phyloP scores from a whole-genome alignment of 2,797 vertebrate genomes.

The Eulemur mongoz region DNA sequence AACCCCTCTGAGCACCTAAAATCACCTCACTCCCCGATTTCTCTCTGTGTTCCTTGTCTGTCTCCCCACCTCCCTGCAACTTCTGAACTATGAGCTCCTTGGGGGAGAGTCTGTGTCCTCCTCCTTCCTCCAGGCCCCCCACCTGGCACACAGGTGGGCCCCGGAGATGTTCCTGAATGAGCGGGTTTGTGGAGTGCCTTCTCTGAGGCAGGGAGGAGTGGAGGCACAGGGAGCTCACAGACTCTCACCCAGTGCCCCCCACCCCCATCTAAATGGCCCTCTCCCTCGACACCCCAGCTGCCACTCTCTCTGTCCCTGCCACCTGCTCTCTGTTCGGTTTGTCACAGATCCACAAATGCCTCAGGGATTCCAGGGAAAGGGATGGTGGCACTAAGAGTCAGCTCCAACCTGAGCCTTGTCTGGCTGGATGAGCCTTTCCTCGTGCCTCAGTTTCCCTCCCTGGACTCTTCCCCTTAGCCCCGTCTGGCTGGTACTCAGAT shows the following conservation, averaged over 20 bases:
- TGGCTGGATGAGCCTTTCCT: neutral
- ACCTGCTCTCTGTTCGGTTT: neutral
- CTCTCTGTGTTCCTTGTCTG: neutral
- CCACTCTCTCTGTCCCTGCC: neutral
- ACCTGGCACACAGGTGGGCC: too few species aligned
- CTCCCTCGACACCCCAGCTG: neutral
- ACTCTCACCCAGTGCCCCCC: neutral
- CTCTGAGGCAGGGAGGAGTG: neutral
- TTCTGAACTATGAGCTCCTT: neutral
- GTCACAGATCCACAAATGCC: neutral
- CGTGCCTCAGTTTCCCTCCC: neutral
- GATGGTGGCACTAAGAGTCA: fast-evolving
- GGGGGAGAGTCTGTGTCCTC: neutral
- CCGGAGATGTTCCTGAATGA: neutral
- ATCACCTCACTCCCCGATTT: neutral
- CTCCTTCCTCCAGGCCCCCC: fast-evolving
- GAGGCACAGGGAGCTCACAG: neutral
- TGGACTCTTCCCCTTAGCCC: neutral
- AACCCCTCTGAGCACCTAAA: neutral
- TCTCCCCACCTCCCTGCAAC: neutral
- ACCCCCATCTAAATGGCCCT: fast-evolving
- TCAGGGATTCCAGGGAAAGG: neutral
- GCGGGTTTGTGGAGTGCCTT: neutral
- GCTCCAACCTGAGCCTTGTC: neutral
- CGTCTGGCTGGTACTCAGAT: neutral